Base-by-base conservation (phyloP, 1,140 invertebrate species). In the Papilio machaon region DNA sequence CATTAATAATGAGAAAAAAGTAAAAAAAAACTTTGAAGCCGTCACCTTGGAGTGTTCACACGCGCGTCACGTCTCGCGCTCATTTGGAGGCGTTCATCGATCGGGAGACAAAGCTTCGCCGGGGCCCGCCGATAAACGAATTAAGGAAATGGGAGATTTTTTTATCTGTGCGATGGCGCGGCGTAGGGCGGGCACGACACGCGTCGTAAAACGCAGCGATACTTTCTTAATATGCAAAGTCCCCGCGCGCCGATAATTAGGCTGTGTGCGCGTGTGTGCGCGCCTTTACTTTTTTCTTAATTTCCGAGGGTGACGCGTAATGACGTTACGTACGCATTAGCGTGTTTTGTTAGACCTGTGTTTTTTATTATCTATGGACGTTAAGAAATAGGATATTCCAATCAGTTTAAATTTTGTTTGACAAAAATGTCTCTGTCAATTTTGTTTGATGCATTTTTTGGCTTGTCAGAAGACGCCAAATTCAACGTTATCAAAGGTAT, bases 61-160 rank as follows among this genome's bases (percentile, higher is more conserved):
- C 89, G 86, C 92, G 88, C 88, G 88, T 93, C 92, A 94, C 92
- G 92, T 94, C 86, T 85, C 84, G 80, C 90, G 88, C 92, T 94
- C 92, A 94, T 94, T 94, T 93, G 88, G 88, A 87, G 86, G 86
- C 89, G 85, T 90, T 88, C 93, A 94, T 94, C 93, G 93, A 94
- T 94, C 93, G 92, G 92, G 89, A 93, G 93, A 94, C 93, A 94
- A 94, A 93, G 93, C 92, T 90, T 90, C 89, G 86, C 82, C 90
- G 88, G 87, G 88, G 64, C 64, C 64, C 88, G 89, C 92, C 93
- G 92, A 94, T 93, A 94, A 94, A 94, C 93, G 92, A 94, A 94
- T 94, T 94, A 94, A 92, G 93, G 93, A 94, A 93, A 93, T 92
- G 92, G 92, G 91, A 94, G 93, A 94, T 93, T 94, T 94, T 70